These are phyloP conservation scores for Sympetrum striolatum DNA, from an alignment of 2,888 invertebrate genomes.

Conservation along the genomic window DNA sequence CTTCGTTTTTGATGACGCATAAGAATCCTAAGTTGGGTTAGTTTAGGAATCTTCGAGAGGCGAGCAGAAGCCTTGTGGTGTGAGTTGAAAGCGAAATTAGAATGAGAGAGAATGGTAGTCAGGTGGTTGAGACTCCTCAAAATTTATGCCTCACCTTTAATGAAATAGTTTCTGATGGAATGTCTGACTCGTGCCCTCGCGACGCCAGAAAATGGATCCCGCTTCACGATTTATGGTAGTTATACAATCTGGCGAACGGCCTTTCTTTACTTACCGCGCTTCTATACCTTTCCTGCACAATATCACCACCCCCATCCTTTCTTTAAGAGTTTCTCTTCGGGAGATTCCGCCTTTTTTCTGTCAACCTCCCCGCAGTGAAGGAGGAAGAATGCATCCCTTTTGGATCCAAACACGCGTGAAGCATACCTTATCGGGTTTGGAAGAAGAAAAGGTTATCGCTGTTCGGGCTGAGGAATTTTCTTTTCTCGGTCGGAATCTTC, in stretches of 20 bases:
- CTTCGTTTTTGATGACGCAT: not conserved
- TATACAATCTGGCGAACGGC: not conserved
- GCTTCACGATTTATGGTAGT: conserved; percentile 21
- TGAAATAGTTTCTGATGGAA: conserved; percentile 36
- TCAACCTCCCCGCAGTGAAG: not conserved
- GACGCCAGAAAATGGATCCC: not conserved
- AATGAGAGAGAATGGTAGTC: not conserved
- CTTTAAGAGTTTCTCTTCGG: not conserved
- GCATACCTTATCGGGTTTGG: not conserved
- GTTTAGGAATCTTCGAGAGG: not conserved
- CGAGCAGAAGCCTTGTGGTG: not conserved
- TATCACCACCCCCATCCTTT: not conserved
- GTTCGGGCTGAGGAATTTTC: not conserved
- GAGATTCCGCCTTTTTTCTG: too few relatives aligned
- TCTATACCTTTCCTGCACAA: not conserved
- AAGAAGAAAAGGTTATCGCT: not conserved
- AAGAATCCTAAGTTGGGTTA: not conserved
- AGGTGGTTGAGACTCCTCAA: not conserved
- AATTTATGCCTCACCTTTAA: conserved; percentile 30
- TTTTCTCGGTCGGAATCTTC: not conserved
- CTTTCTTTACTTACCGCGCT: not conserved
- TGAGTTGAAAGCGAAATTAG: not conserved
- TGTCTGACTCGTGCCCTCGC: not conserved
- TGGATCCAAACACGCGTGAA: not conserved
- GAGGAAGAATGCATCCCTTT: not conserved